phyloP scores from a whole-genome alignment of 2,888 invertebrate genomes.

The Dryomyza anilis region DNA sequence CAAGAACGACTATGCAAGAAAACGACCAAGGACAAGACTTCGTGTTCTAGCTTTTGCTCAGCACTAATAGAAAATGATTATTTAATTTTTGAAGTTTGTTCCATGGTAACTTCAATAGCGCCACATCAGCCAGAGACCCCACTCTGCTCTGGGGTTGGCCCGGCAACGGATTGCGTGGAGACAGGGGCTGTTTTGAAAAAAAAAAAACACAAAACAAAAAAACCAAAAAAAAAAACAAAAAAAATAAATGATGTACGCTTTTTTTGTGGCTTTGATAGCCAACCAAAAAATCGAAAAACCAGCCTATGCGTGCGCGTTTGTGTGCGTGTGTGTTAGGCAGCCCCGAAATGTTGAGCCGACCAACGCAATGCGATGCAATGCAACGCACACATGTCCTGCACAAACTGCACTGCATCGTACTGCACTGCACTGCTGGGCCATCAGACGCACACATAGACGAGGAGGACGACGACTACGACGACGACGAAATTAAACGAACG shows the following conservation, averaged over 20 bases:
- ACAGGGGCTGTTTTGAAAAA: constrained; percentile 43
- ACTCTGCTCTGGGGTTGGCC: constrained; percentile 32
- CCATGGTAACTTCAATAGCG: no score
- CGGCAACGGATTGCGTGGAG: constrained; percentile 23
- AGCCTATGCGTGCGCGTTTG: constrained; percentile 30
- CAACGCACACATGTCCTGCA: constrained; percentile 19
- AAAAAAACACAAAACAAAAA: no score
- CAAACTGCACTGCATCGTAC: no score
- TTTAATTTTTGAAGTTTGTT: no score
- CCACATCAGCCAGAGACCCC: constrained; percentile 18
- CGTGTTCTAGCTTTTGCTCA: no score
- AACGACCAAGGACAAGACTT: no score
- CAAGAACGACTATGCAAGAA: no score
- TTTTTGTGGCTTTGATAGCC: constrained; percentile 27
- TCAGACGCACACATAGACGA: constrained; percentile 13
- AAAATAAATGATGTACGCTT: constrained; percentile 12
- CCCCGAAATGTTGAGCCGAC: constrained; percentile 35
- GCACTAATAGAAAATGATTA: no score
- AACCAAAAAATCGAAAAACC: constrained; percentile 21
- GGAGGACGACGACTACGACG: no score
- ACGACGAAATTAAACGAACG: constrained; percentile 32
- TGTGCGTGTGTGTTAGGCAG: constrained; percentile 36
- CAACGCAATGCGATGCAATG: no score
- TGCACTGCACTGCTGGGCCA: no score
- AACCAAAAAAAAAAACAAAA: no score